Percentiles rank a stretch among this genome's conserved stretches.
Evolutionary conservation across 2,113 vertebrate species (phyloP).

Genomic region (Ciconia maguari): DNA sequence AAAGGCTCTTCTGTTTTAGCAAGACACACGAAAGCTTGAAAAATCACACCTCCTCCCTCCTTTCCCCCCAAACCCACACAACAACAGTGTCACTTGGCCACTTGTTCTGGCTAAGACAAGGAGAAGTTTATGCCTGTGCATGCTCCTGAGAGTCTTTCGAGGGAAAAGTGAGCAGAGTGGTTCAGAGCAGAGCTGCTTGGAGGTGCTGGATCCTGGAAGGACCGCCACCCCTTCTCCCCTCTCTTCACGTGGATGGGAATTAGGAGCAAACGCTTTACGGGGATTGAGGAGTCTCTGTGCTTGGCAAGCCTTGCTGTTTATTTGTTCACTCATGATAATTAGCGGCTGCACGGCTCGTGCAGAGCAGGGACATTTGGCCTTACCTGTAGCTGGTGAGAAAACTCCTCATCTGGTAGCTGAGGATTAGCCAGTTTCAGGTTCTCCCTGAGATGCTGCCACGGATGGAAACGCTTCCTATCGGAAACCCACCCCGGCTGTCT

Average conservation of each 20-base stretch:
- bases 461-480: neutral
- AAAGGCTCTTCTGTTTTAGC: conserved; percentile 74
- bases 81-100: conserved; percentile 70
- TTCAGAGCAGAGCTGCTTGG: neutral
- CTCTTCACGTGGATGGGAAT: neutral
- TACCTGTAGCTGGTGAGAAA: conserved; percentile 60
- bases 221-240: neutral
- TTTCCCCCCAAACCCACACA: conserved; percentile 64
- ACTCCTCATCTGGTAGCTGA: conserved; percentile 12
- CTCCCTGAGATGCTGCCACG: neutral
- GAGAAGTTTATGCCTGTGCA: conserved; percentile 43
- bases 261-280: neutral
- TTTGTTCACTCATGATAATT: neutral
- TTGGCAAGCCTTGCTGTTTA: conserved; percentile 12
- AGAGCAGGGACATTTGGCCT: conserved; percentile 15
- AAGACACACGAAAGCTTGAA: conserved; percentile 73
- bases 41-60: conserved; percentile 73
- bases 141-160: conserved; percentile 28
- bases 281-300: neutral
- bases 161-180: conserved; percentile 47
- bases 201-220: neutral
- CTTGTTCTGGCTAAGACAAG: conserved; percentile 63
- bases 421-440: conserved; percentile 56
- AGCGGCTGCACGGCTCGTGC: neutral
- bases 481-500: neutral